Evolutionary conservation across 2,888 invertebrate genomes (phyloP), one percentile per base, ranked within the genome.

Genomic region (Nowickia ferox): DNA sequence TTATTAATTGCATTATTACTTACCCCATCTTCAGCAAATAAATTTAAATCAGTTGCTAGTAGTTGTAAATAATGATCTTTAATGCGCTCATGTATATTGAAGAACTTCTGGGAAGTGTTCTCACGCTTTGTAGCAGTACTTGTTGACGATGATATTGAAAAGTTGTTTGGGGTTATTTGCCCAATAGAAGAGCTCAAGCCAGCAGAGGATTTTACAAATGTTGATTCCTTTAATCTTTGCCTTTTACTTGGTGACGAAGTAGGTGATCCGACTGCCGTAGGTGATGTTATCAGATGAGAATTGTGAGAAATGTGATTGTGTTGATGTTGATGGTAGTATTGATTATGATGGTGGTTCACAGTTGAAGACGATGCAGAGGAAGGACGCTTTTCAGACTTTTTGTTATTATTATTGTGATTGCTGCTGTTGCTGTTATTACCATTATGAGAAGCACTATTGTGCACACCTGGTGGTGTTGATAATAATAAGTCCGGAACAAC

Each of bases 11-110:
- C 6, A 55, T 9, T n/a, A 48, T 22, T 46, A 89, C 92, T 89
- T 89, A 92, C 93, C 90, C 92, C 91, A 77, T 90, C 90, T 89
- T 93, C 92, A 86, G 90, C 89, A 87, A 93, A 90, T 80, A 90
- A 88, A 87, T 91, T 92, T n/a, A 93, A 89, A 89, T 93, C 92
- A 80, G 91, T 90, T 82, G 91, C 90, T 75, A 92, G 87, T 87
- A 93, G 84, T 57, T 93, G 91, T 81, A 92, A 87, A 88, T 93
- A 93, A 46, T 92, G 88, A 88, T 93, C 92, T 84, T 89, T 92
- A 84, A 93, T 90, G 88, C 92, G 92, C 66, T 93, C 93, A 87
- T 93, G 91, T 84, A 93, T 90, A 88, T 92, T 92, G 68, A 93
- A 90, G 88, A 91, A 92, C 87, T 90, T 90, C 57, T 90, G 78